These are phyloP conservation scores for Dipodomys ordii DNA, from an alignment of 2,113 vertebrate species.

Conservation along the genomic window DNA sequence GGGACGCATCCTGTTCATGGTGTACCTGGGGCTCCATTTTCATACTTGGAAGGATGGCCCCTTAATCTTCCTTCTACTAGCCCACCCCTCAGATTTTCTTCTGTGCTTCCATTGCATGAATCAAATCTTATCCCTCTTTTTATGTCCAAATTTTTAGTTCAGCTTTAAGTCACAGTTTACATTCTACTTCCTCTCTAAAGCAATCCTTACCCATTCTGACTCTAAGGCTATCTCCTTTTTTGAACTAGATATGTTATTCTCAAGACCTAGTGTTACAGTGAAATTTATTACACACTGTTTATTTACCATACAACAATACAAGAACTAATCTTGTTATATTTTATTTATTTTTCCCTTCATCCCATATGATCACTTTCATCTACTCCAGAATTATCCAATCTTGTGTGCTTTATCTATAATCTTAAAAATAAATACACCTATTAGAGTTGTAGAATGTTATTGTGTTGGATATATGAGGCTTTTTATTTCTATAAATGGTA, in stretches of 20 bases:
- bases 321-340: constrained; percentile 17
- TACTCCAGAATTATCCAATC: background rate
- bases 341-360: background rate
- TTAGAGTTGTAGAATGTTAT: background rate
- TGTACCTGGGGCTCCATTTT: constrained; percentile 59
- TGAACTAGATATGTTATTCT: constrained; percentile 50
- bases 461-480: background rate
- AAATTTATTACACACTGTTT: background rate
- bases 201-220: background rate
- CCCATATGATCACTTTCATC: background rate
- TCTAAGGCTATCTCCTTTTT: background rate
- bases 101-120: constrained; percentile 50
- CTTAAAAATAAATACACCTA: background rate
- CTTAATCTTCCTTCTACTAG: background rate
- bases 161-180: constrained; percentile 58
- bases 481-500: background rate
- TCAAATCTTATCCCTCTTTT: constrained; percentile 37
- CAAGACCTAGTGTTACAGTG: background rate
- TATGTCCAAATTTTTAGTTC: constrained; percentile 42
- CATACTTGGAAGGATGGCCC: constrained; percentile 29
- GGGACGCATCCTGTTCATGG: background rate
- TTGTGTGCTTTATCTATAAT: background rate
- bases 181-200: constrained; percentile 50
- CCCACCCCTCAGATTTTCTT: constrained; percentile 68
- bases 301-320: background rate